Evolutionary conservation across 2,888 invertebrate species (phyloP), one percentile per base, ranked within the genome.

Genomic region (Stenolophus ochropezus): DNA sequence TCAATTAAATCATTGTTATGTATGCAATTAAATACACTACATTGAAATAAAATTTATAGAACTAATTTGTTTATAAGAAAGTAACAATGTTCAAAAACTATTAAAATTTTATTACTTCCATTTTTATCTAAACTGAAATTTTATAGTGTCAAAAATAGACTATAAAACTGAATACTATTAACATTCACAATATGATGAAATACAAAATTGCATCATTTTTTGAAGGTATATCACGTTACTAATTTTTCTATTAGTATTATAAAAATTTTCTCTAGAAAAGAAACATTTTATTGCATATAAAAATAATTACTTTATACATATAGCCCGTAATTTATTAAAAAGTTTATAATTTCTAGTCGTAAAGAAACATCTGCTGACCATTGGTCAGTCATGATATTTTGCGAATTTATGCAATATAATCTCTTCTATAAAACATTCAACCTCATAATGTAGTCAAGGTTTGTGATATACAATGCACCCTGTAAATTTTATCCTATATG

Each of bases 71-170:
- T 61, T 25, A 61, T 61, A 21, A 61, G 61, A 61, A 61, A 61
- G 25, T 25, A 23, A 25, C 14, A 61, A 25, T 27, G 61, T 61
- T 61, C 4, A n/a, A 25, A 14, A 61, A 25, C 61, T 61, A 61
- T 61, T 61, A 61, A 61, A 61, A 61, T 25, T 61, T 61, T 61
- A 61, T 61, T 61, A 25, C 23, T 61, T 61, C 23, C 25, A 61
- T 3, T 23, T 61, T 61, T 61, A 25, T 61, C 14, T 61, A 4
- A 61, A n/a, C 23, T 25, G 4, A 25, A 61, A 61, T 23, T 21
- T 61, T 6, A 11, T 25, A 4, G 61, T 61, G 58, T 61, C 23
- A 61, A 58, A 58, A 58, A 23, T 25, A n/a, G 1, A 25, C 4
- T 14, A 14, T 23, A 11, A 61, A 61, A 27, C 23, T 0, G 23